Evolutionary conservation across 2,797 vertebrate species (phyloP).

Genomic region (Hozukius guyotensis): DNA sequence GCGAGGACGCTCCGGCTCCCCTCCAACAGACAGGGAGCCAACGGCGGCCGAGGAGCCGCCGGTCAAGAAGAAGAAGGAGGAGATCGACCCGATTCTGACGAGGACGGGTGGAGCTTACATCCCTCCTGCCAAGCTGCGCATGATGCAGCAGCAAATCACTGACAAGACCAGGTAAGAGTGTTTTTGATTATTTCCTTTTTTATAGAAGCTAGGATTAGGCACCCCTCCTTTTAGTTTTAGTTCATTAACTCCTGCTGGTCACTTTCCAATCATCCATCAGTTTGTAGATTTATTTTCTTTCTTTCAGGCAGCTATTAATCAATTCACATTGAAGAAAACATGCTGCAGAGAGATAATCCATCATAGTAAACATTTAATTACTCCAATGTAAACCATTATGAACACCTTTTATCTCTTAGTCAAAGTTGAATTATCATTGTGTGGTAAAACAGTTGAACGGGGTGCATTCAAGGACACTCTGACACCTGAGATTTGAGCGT

Average conservation of each 20-base stretch:
- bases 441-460: neutral
- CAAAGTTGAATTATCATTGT: neutral
- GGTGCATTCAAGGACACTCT: neutral
- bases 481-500: neutral
- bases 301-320: neutral
- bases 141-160: constrained; percentile 98
- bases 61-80: constrained; percentile 95
- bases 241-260: neutral
- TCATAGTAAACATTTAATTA: neutral
- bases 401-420: neutral
- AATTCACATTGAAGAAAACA: neutral
- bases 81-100: constrained; percentile 93
- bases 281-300: neutral
- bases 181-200: neutral
- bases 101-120: constrained; percentile 97
- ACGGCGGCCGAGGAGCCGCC: constrained; percentile 78
- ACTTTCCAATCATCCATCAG: neutral
- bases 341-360: neutral
- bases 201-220: neutral
- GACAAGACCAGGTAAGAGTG: constrained; percentile 92
- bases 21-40: constrained; percentile 71
- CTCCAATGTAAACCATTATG: neutral
- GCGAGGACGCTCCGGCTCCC: constrained; percentile 82
- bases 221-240: neutral
- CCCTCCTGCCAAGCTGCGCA: constrained; percentile 94